phyloP scores from a whole-genome alignment of 1,140 invertebrate genomes.

The Pararge aegeria region DNA sequence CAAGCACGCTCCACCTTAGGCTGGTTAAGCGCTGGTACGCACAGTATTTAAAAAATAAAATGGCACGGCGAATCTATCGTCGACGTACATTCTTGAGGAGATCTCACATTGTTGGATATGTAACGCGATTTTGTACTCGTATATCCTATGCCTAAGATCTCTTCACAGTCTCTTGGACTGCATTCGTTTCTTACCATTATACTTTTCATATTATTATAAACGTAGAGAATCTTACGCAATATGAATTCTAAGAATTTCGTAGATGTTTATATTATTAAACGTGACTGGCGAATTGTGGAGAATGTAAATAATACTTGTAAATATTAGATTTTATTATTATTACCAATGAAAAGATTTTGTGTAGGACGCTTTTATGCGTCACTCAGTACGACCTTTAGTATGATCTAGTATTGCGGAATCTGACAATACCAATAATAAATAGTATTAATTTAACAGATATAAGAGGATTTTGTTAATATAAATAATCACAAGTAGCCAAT shows the following conservation, averaged over 20 bases:
- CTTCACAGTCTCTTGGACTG: conserved; percentile 1
- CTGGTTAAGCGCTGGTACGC: too few relatives aligned
- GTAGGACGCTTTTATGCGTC: conserved; percentile 53
- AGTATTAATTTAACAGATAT: conserved; percentile 25
- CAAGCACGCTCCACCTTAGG: too few relatives aligned
- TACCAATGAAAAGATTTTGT: conserved; percentile 57
- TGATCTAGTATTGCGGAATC: conserved; percentile 39
- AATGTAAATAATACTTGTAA: conserved; percentile 65
- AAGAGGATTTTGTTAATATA: conserved; percentile 15
- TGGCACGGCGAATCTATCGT: too few relatives aligned
- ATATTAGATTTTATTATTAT: conserved; percentile 61
- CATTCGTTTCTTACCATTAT: conserved; percentile 17
- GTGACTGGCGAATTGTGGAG: conserved; percentile 7
- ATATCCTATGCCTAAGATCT: conserved; percentile 2
- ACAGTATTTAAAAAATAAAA: too few relatives aligned
- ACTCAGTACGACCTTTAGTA: conserved; percentile 41
- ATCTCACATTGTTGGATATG: too few relatives aligned
- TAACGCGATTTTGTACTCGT: too few relatives aligned
- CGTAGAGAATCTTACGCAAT: conserved; percentile 34
- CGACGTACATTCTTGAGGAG: too few relatives aligned
- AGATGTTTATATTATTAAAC: background rate
- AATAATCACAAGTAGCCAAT: conserved; percentile 19
- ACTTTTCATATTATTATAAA: conserved; percentile 30
- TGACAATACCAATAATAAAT: conserved; percentile 21
- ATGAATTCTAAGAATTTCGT: conserved; percentile 36